Base-by-base conservation (phyloP, 2,797 vertebrate species). In the Discoglossus pictus region DNA sequence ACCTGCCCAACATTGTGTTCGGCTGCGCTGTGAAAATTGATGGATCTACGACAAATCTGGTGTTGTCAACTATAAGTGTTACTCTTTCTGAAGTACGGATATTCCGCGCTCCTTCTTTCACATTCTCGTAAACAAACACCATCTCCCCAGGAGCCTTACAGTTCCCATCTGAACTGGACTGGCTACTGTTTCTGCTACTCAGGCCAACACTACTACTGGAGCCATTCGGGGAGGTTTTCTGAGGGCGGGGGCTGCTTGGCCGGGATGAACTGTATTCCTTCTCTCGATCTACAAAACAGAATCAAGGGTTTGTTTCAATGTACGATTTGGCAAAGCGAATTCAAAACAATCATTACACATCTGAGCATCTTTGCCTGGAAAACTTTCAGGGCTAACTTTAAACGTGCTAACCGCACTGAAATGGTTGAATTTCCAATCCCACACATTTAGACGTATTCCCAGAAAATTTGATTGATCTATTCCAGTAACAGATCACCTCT, bases 1-100 rank as follows among this genome's bases (percentile, higher is more conserved):
- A 98, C 97, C 97, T 97, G 85, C 97, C 97, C 91, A 99, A 84
- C 97, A 99, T 99, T n/a, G 97, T 99, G 78, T 99, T 99, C 75
- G 97, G 95, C 46, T 99, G 97, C 75, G 97, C 97, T 4, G 92
- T 99, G 79, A 99, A 99, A 85, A 99, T 96, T 25, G 94, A 90
- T 24, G 97, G 96, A 84, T 98, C 97, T 25, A 99, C 95, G 58
- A 99, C 95, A 77, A 99, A 99, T 86, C 95, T 94, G 7, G 96
- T 98, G 82, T 97, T 98, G 82, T 99, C 97, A 72, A 99, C 97
- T 21, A 99, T 98, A 9, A 99, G 88, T 0, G 97, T 99, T 42
- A 98, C 95, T 79, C 96, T 90, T 81, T 99, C 97, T 1, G 94
- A 93, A 0, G 92, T 92, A 63, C 96, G 83, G 13, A 93, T 61